Base-by-base conservation (phyloP, 2,113 vertebrate genomes). In the Trachemys scripta region DNA sequence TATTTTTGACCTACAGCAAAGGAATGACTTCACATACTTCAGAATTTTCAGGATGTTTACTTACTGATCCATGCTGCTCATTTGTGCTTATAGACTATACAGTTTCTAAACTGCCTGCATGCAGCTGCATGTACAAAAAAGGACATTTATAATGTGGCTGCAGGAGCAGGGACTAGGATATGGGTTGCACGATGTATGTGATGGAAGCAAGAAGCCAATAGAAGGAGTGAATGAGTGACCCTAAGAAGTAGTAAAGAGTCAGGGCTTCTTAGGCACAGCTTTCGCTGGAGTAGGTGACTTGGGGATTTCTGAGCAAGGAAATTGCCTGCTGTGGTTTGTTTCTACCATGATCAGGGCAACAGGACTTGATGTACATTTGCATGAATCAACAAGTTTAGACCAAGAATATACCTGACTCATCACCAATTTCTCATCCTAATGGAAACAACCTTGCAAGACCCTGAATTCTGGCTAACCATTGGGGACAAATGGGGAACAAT, bases 1-100 rank as follows among this genome's bases (percentile, higher is more conserved):
- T 97, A 95, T 94, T 95, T 95, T 96, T 98, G 96, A 98, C 97
- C 97, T 97, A 96, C 96, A 98, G 94, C 95, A 90, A 83, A 95
- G 83, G 79, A 93, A 94, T 96, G 93, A 97, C 95, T 97, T 96
- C 96, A 98, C 93, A 96, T n/a, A 57, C 57, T 84, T 90, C 84
- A 98, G 91, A 97, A 96, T 97, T 97, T 97, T 97, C 85, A 95
- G 86, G 53, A 76, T 95, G 85, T 95, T 95, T 95, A 65, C 90
- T 94, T 94, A 94, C 89, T 90, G 82, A 87, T 92, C 90, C 83
- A 16, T 82, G 89, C 45, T 62, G 85, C 91, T 97, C 83, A 86
- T 84, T 94, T 87, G 24, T 62, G 62, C 85, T 94, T 88, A 82
- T 87, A 59, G 45, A 80, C 93, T 96, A 85, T 95, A 65, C n/a